Evolutionary conservation across 2,113 vertebrate genomes (phyloP), one percentile per base, ranked within the genome.

Genomic region (Enhydra lutris): DNA sequence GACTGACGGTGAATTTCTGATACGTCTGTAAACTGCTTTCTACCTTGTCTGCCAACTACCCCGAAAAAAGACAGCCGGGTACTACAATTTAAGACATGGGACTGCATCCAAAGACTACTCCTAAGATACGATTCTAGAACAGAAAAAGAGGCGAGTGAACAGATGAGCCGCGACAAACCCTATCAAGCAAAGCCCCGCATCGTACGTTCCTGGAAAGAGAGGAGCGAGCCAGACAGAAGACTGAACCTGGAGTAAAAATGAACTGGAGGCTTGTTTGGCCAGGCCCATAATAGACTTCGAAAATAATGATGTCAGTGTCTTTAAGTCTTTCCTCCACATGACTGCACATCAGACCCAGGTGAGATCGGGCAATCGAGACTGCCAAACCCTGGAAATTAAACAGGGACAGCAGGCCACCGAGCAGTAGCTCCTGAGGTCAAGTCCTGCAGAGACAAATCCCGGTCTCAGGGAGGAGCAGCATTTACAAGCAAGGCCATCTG

Each of bases 31-130:
- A 47, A 71, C 29, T 1, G 69, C 63, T 81, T 61, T 83, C 65
- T 7, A 34, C 80, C 61, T 31, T 76, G 47, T 47, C 88, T 86
- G 73, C 94, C 97, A 96, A 34, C 47, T 29, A 26, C 89, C 83
- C 81, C 87, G 24, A 47, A 96, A 76, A 95, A 87, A 84, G 89
- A 21, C 7, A 24, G 13, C 47, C 0, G 59, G 42, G 31, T 23
- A 26, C 39, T 65, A 31, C 26, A 3, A 36, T 9, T 55, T 18
- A 83, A 45, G 36, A 67, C 29, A 45, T 24, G 29, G 74, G 84
- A 29, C 0, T 10, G 13, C 20, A 55, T 26, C 83, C 55, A n/a
- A 87, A 55, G 45, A 71, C 6, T 0, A 29, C n/a, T 26, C 67
- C 63, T 47, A 23, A 20, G 50, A 63, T 0, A 3, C 1, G 24